Base-by-base conservation (phyloP, 2,113 vertebrate species). In the Leptosomus discolor region DNA sequence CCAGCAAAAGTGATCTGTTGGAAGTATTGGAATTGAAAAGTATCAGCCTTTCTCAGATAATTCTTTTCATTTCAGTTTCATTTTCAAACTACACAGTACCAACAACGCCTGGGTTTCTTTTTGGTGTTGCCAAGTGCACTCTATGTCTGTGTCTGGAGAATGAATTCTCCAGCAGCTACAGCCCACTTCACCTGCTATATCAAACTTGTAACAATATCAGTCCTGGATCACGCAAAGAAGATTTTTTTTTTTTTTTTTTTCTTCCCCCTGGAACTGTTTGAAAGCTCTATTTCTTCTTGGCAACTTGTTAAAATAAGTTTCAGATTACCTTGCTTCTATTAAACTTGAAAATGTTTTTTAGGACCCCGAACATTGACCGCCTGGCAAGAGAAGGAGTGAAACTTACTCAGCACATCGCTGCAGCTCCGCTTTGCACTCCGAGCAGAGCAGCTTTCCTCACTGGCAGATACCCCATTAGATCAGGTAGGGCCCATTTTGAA, bases 361-460 rank as follows among this genome's bases (percentile, higher is more conserved):
- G 99, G 96, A 99, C 98, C 2, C 98, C 98, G 2, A 98, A 98
- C 58, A 99, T 99, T 13, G 99, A 99, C 96, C 93, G 29, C 34
- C 88, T 99, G 37, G 98, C 99, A 1, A 79, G 71, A 70, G 98
- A 98, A 58, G 99, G 99, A 14, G 98, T 99, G 85, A 98, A 95
- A 90, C 97, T 99, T 77, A 99, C 98, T 34, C 99, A 99, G 41
- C 99, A 99, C 91, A 98, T 99, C 23, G 98, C 98, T 0, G 98
- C 99, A 7, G 98, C 98, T 5, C 96, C 98, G 0, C 94, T 99
- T 27, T 99, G 99, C 82, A 98, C 98, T 4, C 99, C 98, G 0
- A 99, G 99, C 97, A 97, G 99, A 91, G 98, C 98, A 1, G 98
- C 99, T 1, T 99, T 99, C 50, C 98, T 99, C 56, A 99, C 99